Evolutionary conservation across 2,888 invertebrate species (phyloP).

Genomic region (Zygaena filipendulae): DNA sequence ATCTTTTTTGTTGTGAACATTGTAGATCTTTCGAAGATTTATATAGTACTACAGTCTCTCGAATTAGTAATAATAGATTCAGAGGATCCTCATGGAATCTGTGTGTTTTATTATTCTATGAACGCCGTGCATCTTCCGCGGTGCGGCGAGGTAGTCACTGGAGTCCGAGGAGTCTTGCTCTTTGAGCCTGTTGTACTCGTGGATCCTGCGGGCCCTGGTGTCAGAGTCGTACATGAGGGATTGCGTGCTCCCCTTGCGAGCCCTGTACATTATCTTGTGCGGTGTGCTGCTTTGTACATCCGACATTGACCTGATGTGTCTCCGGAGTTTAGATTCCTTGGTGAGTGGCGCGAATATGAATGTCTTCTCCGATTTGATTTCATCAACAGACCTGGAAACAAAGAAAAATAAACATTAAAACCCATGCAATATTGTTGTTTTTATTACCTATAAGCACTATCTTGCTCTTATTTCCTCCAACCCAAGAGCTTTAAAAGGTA

Average conservation of each 20-base stretch:
- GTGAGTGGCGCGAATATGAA: conserved; percentile 42
- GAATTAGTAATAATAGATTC: too few species aligned
- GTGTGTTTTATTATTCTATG: conserved; percentile 51
- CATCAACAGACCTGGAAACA: conserved; percentile 47
- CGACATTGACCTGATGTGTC: conserved; percentile 60
- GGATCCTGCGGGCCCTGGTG: conserved; percentile 39
- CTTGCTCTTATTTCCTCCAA: too few species aligned
- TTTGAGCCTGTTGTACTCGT: conserved; percentile 31
- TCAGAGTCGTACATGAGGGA: conserved; percentile 54
- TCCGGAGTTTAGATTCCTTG: conserved; percentile 44
- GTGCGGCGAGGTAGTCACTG: conserved; percentile 40
- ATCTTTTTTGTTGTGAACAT: too few species aligned
- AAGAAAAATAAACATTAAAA: conserved; percentile 16
- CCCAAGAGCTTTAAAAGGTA: too few species aligned
- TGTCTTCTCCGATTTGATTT: conserved; percentile 29
- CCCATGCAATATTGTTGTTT: too few species aligned
- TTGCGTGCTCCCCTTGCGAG: conserved; percentile 37
- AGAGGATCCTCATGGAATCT: conserved; percentile 58
- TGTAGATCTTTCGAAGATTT: too few species aligned
- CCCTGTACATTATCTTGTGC: conserved; percentile 41
- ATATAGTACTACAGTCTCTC: too few species aligned
- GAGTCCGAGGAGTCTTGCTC: conserved; percentile 51
- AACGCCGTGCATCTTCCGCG: conserved; percentile 39
- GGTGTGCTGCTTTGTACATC: conserved; percentile 60
- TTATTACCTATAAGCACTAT: too few species aligned